Evolutionary conservation across 2,797 vertebrate species (phyloP).

Genomic region (Salmo trutta): DNA sequence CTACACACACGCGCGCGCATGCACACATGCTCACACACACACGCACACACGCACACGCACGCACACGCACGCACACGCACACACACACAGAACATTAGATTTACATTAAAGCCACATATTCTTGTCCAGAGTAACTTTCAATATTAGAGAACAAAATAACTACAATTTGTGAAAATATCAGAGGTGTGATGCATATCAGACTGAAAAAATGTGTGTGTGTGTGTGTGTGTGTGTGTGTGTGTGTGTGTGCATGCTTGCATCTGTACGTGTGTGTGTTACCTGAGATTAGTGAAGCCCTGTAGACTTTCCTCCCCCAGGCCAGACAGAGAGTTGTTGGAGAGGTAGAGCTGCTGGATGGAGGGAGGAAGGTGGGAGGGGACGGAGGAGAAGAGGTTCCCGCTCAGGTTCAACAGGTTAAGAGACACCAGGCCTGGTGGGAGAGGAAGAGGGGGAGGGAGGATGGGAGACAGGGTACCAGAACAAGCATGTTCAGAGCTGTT

Average conservation of each 20-base stretch:
- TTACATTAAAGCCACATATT: too few species aligned
- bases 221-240: too few species aligned
- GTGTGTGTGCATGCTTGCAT: neutral
- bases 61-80: too few species aligned
- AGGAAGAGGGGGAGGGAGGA: neutral
- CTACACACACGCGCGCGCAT: neutral
- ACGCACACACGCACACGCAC: too few species aligned
- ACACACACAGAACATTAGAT: too few species aligned
- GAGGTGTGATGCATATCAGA: neutral
- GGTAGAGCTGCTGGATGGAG: constrained; percentile 77
- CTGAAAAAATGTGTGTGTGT: too few species aligned
- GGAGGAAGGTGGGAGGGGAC: constrained; percentile 71
- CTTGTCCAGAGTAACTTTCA: too few species aligned
- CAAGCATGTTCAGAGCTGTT: neutral
- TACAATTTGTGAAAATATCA: neutral
- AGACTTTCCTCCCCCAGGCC: constrained; percentile 64
- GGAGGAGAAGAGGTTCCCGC: constrained; percentile 66
- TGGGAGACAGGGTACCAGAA: neutral
- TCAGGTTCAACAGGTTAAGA: constrained; percentile 74
- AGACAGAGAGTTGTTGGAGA: constrained; percentile 72
- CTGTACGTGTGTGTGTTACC: neutral
- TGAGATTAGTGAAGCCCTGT: constrained; percentile 57
- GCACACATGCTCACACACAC: too few species aligned
- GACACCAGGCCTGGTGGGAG: constrained; percentile 60
- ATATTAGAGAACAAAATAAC: too few species aligned